These are phyloP conservation scores for Tachypleus tridentatus DNA, from an alignment of 1,140 invertebrate genomes.

Conservation along the genomic window DNA sequence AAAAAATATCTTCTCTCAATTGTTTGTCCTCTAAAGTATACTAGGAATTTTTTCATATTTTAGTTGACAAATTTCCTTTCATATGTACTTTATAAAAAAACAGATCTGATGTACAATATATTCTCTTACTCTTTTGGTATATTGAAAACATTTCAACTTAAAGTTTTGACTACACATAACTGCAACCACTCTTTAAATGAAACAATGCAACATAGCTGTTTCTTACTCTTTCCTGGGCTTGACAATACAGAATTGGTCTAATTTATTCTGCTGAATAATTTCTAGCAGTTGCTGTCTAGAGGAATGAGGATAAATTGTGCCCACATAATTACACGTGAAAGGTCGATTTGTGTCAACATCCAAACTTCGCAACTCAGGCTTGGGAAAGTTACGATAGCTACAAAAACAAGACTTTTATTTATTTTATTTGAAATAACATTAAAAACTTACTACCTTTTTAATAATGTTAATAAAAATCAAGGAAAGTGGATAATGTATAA, in stretches of 20 bases:
- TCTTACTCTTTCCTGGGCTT: constrained; percentile 26
- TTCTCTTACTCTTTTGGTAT: no score
- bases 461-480: no score
- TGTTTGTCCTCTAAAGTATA: no score
- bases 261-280: constrained; percentile 27
- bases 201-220: not conserved
- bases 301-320: constrained; percentile 42
- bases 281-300: constrained; percentile 36
- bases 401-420: constrained; percentile 13
- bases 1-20: no score
- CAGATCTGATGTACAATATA: no score
- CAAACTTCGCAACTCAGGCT: constrained; percentile 21
- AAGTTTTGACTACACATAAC: not conserved
- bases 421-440: no score
- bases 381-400: constrained; percentile 42
- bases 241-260: constrained; percentile 22
- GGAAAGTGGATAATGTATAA: no score
- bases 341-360: constrained; percentile 28
- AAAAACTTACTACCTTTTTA: no score
- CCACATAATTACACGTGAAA: constrained; percentile 43
- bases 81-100: no score
- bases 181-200: not conserved
- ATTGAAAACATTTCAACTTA: constrained; percentile 1
- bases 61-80: no score
- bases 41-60: no score